A percentile compares a stretch with the other conserved stretches of the same genome.
phyloP scores from a whole-genome alignment of 2,888 invertebrate genomes.

The Dasypolia templi region DNA sequence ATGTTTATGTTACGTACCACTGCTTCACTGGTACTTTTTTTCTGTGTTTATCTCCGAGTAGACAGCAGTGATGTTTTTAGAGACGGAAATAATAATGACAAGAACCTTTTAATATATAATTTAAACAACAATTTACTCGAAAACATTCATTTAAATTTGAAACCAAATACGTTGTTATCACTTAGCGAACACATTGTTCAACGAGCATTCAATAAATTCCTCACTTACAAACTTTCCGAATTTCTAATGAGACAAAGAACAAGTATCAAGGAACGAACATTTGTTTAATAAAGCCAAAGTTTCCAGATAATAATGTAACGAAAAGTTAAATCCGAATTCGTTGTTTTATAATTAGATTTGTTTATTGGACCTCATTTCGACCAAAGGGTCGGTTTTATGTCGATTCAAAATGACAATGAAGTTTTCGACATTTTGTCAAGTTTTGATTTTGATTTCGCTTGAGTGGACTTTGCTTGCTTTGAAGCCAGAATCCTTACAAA shows the following conservation, averaged over 20 bases:
- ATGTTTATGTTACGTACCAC: conserved; percentile 15
- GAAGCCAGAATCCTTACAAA: conserved; percentile 16
- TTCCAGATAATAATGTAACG: conserved; percentile 56
- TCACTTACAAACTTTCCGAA: conserved; percentile 49
- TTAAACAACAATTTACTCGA: conserved; percentile 12
- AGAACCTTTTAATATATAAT: neutral
- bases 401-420: conserved; percentile 37
- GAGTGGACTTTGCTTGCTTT: conserved; percentile 35
- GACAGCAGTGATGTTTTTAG: neutral
- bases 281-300: conserved; percentile 57
- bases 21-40: neutral
- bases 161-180: conserved; percentile 53
- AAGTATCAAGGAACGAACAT: conserved; percentile 55
- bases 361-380: conserved; percentile 58
- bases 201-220: conserved; percentile 60
- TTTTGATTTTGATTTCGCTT: conserved; percentile 26
- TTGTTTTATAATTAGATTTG: conserved; percentile 62
- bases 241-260: conserved; percentile 62
- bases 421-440: conserved; percentile 51
- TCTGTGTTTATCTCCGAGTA: conserved; percentile 1
- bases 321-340: conserved; percentile 63
- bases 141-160: conserved; percentile 19
- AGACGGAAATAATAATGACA: neutral
- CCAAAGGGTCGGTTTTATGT: conserved; percentile 51
- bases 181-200: conserved; percentile 51